A percentile compares a stretch with the other conserved stretches of the same genome.
Conservation (phyloP, 2,113 vertebrate species). For the Proterorhinus semilunaris region DNA sequence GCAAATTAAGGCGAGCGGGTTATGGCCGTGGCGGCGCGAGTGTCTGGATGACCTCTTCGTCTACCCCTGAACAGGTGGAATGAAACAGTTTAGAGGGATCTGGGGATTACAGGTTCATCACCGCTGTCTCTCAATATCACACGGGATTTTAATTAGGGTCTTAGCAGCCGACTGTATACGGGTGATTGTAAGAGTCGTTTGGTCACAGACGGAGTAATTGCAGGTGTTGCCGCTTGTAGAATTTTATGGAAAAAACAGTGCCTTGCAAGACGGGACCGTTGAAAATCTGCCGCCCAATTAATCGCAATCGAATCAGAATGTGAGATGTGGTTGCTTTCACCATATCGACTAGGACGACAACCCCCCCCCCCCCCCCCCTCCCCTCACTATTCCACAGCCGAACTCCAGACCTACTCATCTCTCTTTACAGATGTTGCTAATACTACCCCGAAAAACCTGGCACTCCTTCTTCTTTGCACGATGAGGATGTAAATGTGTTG, state of each 20-base stretch:
- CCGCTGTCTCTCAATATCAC: background rate
- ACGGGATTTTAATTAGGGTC: background rate
- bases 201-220: background rate
- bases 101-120: slow-evolving; percentile 23
- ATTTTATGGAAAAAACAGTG: background rate
- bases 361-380: too few species aligned
- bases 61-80: slow-evolving; percentile 41
- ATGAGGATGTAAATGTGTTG: too few species aligned
- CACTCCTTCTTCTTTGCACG: too few species aligned
- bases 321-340: too few species aligned
- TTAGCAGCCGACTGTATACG: too few species aligned
- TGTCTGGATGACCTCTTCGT: slow-evolving; percentile 37
- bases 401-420: too few species aligned
- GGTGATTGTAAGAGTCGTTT: background rate
- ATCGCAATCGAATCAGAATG: background rate
- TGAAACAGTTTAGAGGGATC: slow-evolving; percentile 30
- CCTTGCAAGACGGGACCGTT: background rate
- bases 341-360: too few species aligned
- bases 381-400: too few species aligned
- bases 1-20: slow-evolving; percentile 48
- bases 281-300: background rate
- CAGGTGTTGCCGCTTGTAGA: background rate
- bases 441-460: too few species aligned
- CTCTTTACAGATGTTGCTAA: too few species aligned
- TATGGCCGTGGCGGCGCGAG: slow-evolving; percentile 39